Conservation (phyloP, 2,797 vertebrate genomes). For the Sebastes diaconus region DNA sequence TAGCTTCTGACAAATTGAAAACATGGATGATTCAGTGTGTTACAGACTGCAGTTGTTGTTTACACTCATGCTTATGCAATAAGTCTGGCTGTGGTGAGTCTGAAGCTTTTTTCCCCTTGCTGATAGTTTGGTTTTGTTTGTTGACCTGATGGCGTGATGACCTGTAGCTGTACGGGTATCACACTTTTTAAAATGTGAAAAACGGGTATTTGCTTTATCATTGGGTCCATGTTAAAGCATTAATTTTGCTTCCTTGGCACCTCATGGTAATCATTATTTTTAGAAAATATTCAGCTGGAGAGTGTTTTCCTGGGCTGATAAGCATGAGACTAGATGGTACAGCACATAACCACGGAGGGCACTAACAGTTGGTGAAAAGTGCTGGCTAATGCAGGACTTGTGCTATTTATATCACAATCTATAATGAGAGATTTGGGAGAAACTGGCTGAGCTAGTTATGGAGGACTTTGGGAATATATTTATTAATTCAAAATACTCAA, state of each 20-base stretch:
- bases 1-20: neutral
- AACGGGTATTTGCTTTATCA: neutral
- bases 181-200: neutral
- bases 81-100: neutral
- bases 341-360: neutral
- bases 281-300: neutral
- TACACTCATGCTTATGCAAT: neutral
- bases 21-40: neutral
- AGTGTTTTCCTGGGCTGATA: neutral
- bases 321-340: constrained; percentile 15
- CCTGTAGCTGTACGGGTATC: neutral
- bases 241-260: neutral
- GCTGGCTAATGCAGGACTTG: constrained; percentile 28
- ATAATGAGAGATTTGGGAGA: constrained; percentile 4
- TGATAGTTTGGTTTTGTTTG: neutral
- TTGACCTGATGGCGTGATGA: neutral
- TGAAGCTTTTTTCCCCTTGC: neutral
- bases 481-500: neutral
- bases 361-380: constrained; percentile 17
- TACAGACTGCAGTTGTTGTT: neutral
- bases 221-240: neutral
- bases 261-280: neutral
- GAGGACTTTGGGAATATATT: neutral
- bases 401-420: constrained; percentile 31
- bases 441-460: neutral